Percentiles rank a stretch among this genome's conserved stretches.
Evolutionary conservation across 2,888 invertebrate species (phyloP).

Genomic region (Monochamus alternatus): DNA sequence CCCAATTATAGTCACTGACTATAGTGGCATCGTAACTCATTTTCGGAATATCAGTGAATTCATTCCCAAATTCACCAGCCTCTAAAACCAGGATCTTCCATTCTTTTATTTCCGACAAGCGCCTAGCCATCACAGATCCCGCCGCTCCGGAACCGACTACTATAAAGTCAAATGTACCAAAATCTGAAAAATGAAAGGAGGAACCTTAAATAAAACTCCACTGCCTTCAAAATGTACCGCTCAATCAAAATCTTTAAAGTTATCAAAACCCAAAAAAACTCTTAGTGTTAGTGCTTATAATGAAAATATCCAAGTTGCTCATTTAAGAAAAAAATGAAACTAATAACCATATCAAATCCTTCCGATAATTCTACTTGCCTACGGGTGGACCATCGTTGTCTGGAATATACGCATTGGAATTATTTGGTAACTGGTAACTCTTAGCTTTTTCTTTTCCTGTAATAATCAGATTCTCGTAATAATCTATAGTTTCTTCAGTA

Average conservation of each 20-base stretch:
- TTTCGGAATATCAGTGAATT: slow-evolving; percentile 66
- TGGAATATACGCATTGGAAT: neutral
- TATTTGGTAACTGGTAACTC: slow-evolving; percentile 1
- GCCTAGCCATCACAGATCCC: slow-evolving; percentile 72
- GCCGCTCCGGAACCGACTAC: slow-evolving; percentile 72
- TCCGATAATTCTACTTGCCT: slow-evolving; percentile 70
- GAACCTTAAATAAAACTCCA: neutral
- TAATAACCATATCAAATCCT: slow-evolving; percentile 39
- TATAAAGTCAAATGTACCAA: slow-evolving; percentile 69
- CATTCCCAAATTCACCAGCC: slow-evolving; percentile 63
- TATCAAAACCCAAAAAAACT: neutral
- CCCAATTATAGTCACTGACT: slow-evolving; percentile 69
- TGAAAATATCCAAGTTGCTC: no score
- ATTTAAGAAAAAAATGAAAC: no score
- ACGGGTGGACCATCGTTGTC: neutral
- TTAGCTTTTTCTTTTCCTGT: slow-evolving; percentile 11
- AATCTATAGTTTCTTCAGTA: neutral
- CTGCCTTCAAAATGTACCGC: no score
- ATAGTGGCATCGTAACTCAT: slow-evolving; percentile 65
- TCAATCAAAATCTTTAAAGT: neutral
- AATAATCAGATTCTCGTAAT: slow-evolving; percentile 14
- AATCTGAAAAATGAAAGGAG: slow-evolving; percentile 33
- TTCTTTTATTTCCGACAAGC: slow-evolving; percentile 70
- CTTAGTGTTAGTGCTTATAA: no score
- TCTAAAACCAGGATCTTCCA: slow-evolving; percentile 66